Conservation (phyloP, 2,888 invertebrate genomes). For the Punctoribates punctum region DNA sequence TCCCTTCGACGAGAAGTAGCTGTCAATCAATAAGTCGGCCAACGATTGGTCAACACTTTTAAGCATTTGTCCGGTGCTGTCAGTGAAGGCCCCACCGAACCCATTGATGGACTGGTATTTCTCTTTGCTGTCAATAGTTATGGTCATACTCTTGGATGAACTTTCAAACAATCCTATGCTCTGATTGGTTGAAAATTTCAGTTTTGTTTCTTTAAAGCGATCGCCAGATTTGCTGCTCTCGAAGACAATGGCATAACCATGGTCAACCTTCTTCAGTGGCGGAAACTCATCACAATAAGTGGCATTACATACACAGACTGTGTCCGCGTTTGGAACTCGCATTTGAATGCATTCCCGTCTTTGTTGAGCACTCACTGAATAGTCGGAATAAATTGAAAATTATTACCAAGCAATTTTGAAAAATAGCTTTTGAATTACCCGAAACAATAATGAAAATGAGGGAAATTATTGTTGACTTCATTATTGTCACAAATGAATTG, state of each 20-base stretch:
- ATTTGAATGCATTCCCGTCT: neutral
- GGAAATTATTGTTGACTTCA: too few species aligned
- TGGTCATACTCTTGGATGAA: too few species aligned
- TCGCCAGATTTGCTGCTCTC: constrained; percentile 17
- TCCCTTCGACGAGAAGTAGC: constrained; percentile 59
- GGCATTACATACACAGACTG: constrained; percentile 27
- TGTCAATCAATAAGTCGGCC: constrained; percentile 60
- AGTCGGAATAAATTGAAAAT: too few species aligned
- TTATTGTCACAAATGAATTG: too few species aligned
- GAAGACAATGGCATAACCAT: neutral
- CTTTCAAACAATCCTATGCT: neutral
- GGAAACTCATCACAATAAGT: constrained; percentile 29
- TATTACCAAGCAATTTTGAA: too few species aligned
- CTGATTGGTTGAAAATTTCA: neutral
- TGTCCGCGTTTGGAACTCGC: neutral
- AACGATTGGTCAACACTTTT: constrained; percentile 59
- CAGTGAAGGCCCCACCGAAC: constrained; percentile 82
- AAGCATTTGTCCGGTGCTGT: constrained; percentile 67
- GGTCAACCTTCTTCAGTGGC: neutral
- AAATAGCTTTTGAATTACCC: too few species aligned
- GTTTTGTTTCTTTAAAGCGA: neutral
- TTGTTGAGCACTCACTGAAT: too few species aligned
- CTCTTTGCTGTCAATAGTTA: neutral
- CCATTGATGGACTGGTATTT: constrained; percentile 68
- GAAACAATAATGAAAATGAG: too few species aligned